Evolutionary conservation across 2,113 vertebrate genomes (phyloP).

Genomic region (Pseudorectes ferrugineus): DNA sequence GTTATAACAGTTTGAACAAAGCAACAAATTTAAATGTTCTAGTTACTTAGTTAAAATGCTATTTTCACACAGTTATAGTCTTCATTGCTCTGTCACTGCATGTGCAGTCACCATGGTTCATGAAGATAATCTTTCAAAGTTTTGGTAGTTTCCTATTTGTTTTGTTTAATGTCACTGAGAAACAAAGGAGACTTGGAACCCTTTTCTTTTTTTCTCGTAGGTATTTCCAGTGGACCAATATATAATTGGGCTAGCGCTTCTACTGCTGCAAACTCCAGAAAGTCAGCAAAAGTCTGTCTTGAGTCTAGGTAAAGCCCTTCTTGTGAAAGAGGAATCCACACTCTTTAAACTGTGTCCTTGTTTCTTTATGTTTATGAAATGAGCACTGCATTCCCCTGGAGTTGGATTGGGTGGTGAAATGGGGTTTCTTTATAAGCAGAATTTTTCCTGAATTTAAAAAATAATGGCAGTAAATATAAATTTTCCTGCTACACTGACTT

Average conservation of each 20-base stretch:
- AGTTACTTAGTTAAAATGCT: background rate
- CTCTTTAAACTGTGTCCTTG: background rate
- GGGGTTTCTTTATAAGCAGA: background rate
- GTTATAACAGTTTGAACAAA: background rate
- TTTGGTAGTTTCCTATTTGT: background rate
- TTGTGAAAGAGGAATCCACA: background rate
- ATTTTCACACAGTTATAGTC: background rate
- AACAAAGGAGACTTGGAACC: background rate
- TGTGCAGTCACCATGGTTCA: background rate
- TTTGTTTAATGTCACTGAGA: background rate
- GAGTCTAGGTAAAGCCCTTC: conserved; percentile 79
- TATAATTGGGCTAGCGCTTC: conserved; percentile 79
- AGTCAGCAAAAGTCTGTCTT: conserved; percentile 85
- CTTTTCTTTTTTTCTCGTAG: conserved; percentile 56
- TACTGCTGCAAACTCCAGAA: conserved; percentile 82
- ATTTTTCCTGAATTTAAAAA: background rate
- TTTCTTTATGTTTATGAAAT: background rate
- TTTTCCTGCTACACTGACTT: background rate
- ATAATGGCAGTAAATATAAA: background rate
- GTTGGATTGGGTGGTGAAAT: background rate
- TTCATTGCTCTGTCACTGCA: background rate
- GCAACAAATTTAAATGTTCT: background rate
- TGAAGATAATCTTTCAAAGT: background rate
- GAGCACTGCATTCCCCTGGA: background rate
- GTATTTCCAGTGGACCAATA: conserved; percentile 78